Evolutionary conservation across 2,797 vertebrate genomes (phyloP).

Genomic region (Melanotaenia parkinsoni): DNA sequence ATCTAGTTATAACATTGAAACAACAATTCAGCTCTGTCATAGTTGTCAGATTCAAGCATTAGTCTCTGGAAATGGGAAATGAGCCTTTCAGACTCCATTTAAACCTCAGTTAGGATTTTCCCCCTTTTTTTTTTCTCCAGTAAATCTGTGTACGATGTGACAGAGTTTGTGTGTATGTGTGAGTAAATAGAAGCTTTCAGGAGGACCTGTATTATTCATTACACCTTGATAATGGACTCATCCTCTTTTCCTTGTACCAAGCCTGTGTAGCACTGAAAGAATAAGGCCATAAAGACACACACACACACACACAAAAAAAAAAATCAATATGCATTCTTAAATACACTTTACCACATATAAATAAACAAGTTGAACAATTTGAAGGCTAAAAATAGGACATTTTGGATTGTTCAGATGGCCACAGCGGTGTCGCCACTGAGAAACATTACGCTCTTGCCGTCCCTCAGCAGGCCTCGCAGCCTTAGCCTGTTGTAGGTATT

Average conservation of each 20-base stretch:
- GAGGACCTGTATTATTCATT: conserved; percentile 70
- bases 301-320: neutral
- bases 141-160: conserved; percentile 26
- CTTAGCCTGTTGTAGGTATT: conserved; percentile 32
- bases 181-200: conserved; percentile 48
- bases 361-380: conserved; percentile 4
- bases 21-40: conserved; percentile 55
- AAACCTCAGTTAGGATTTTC: conserved; percentile 38
- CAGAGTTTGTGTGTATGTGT: neutral
- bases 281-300: neutral
- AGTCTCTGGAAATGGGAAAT: conserved; percentile 51
- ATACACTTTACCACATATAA: neutral
- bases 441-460: neutral
- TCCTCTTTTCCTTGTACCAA: conserved; percentile 26
- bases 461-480: conserved; percentile 6
- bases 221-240: conserved; percentile 54
- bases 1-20: conserved; percentile 37
- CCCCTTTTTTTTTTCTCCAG: conserved; percentile 16
- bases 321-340: neutral
- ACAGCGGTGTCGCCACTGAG: conserved; percentile 1
- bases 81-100: conserved; percentile 59
- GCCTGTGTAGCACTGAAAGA: conserved; percentile 21
- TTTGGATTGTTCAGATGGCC: conserved; percentile 6
- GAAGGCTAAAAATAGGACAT: conserved; percentile 12
- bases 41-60: conserved; percentile 59